A percentile compares a stretch with the other conserved stretches of the same genome.
Conservation (phyloP, 2,797 vertebrate species). For the Ateles fusciceps region DNA sequence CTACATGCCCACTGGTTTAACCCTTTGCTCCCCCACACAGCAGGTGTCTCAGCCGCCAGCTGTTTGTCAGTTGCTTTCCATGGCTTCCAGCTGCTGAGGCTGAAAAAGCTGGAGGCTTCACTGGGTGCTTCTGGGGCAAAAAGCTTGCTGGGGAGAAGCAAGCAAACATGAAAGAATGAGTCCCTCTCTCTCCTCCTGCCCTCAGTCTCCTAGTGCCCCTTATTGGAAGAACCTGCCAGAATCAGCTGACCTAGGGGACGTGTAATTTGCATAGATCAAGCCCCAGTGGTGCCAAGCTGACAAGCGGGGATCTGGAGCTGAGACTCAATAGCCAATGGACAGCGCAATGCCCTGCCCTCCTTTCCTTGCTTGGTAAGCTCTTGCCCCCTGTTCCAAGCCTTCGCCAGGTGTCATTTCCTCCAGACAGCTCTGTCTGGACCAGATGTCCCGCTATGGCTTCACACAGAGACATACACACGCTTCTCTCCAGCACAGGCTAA, state of each 20-base stretch:
- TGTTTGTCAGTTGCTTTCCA: background rate
- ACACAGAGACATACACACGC: background rate
- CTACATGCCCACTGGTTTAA: background rate
- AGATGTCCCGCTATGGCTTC: background rate
- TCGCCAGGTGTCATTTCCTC: background rate
- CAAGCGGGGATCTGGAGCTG: background rate
- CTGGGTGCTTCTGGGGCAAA: background rate
- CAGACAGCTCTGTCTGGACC: background rate
- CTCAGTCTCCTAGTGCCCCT: background rate
- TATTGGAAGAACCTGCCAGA: background rate
- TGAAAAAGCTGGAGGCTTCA: background rate
- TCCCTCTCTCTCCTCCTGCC: background rate
- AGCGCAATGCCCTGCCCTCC: background rate
- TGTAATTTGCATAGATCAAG: background rate
- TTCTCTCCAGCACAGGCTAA: background rate
- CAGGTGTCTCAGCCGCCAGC: background rate
- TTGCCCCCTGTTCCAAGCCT: background rate
- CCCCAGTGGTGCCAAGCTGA: rapidly evolving
- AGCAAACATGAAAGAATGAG: background rate
- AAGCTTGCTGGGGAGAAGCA: background rate
- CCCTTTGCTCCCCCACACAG: background rate
- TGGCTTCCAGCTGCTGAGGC: background rate
- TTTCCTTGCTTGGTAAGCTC: background rate
- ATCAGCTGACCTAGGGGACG: background rate
- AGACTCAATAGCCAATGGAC: background rate